Conservation (phyloP, 2,888 invertebrate species). For the Aradus depressus region DNA sequence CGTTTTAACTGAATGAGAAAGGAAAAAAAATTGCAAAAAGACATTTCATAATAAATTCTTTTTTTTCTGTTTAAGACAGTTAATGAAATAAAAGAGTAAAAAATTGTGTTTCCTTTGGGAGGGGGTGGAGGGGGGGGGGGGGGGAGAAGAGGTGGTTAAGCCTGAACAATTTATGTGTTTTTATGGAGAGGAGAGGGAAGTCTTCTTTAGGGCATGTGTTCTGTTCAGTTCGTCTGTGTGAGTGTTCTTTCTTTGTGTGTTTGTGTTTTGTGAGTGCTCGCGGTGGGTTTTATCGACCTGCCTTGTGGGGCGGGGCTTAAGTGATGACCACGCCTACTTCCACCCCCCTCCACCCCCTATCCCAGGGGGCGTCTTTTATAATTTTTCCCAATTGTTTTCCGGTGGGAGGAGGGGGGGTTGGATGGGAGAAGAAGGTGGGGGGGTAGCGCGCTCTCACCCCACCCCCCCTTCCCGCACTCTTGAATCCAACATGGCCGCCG, state of each 20-base stretch:
- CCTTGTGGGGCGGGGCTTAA: conserved; percentile 13
- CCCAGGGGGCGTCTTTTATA: conserved; percentile 22
- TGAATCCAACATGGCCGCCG: conserved; percentile 25
- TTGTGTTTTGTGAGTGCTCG: conserved; percentile 4
- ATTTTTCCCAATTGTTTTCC: conserved; percentile 26
- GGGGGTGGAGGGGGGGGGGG: not conserved
- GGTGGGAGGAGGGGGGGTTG: conserved; percentile 12
- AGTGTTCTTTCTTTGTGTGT: conserved; percentile 7
- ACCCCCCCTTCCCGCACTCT: conserved; percentile 11
- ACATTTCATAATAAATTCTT: too few relatives aligned
- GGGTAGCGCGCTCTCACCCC: too few relatives aligned
- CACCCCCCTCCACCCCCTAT: conserved; percentile 15
- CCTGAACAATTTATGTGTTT: conserved; percentile 27
- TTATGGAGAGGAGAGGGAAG: conserved; percentile 18
- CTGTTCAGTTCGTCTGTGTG: too few relatives aligned
- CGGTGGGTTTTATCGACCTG: conserved; percentile 21
- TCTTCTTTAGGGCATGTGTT: conserved; percentile 16
- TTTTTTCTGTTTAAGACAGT: too few relatives aligned
- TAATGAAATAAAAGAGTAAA: too few relatives aligned
- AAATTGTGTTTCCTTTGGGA: not conserved
- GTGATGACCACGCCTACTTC: conserved; percentile 19
- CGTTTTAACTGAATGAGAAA: too few relatives aligned
- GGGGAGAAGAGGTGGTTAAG: conserved; percentile 7
- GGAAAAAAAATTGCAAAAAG: too few relatives aligned
- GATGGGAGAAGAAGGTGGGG: too few relatives aligned